Evolutionary conservation across 2,888 invertebrate genomes (phyloP).

Genomic region (Caenorhabditis panamensis): DNA sequence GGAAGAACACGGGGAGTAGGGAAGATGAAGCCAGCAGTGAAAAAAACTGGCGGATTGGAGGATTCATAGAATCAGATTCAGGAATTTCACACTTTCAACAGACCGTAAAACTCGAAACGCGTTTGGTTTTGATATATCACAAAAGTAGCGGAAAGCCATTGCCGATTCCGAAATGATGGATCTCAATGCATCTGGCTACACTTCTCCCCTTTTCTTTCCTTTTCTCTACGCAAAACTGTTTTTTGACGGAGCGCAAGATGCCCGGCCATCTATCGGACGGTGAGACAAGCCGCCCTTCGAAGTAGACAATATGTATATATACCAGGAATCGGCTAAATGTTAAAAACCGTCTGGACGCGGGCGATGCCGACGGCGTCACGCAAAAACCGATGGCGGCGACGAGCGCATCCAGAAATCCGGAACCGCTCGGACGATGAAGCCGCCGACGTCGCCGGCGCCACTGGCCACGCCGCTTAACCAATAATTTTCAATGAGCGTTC

Average conservation of each 20-base stretch:
- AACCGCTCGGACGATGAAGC: constrained; percentile 49
- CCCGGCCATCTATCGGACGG: constrained; percentile 13
- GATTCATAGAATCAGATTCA: constrained; percentile 26
- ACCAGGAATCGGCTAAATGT: constrained; percentile 37
- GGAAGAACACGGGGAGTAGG: neutral
- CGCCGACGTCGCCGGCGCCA: constrained; percentile 4
- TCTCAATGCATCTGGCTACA: constrained; percentile 50
- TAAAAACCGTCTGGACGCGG: constrained; percentile 12
- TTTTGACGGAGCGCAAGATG: constrained; percentile 42
- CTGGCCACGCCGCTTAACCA: constrained; percentile 38
- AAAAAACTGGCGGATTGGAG: neutral
- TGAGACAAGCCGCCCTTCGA: constrained; percentile 27
- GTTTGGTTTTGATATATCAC: constrained; percentile 49
- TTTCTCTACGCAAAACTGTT: constrained; percentile 49
- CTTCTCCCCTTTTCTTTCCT: constrained; percentile 16
- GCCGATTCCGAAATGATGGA: constrained; percentile 62
- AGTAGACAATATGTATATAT: constrained; percentile 43
- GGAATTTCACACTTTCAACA: constrained; percentile 59
- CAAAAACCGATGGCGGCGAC: constrained; percentile 33
- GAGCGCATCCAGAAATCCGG: constrained; percentile 54
- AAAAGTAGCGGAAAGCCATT: constrained; percentile 60
- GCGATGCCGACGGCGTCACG: constrained; percentile 7
- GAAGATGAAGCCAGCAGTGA: neutral
- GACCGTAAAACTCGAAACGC: constrained; percentile 59
- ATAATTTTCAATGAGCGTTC: constrained; percentile 59